These are phyloP conservation scores for Trichonephila inaurata DNA, from an alignment of 1,140 invertebrate genomes.

Conservation along the genomic window DNA sequence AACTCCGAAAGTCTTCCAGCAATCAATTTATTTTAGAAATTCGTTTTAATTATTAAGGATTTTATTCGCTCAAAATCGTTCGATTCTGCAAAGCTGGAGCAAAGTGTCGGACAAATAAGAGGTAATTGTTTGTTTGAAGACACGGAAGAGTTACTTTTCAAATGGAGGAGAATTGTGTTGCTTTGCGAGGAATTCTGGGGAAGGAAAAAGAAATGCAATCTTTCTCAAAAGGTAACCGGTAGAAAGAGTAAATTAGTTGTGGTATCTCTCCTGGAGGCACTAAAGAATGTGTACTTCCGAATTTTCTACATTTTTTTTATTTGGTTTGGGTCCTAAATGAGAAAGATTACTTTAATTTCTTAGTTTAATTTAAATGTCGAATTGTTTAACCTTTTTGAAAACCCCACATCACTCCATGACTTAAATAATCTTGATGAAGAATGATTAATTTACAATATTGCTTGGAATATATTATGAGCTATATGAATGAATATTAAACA, in stretches of 20 bases:
- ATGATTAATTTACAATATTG: too few relatives aligned
- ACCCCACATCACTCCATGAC: too few relatives aligned
- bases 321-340: neutral
- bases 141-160: neutral
- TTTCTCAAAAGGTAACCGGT: neutral
- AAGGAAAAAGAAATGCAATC: neutral
- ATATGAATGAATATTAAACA: too few relatives aligned
- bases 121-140: neutral
- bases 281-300: neutral
- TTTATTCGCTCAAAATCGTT: neutral
- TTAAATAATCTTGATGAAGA: too few relatives aligned
- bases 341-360: neutral
- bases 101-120: neutral
- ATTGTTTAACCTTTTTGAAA: too few relatives aligned
- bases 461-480: too few relatives aligned
- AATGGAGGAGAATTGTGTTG: neutral
- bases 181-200: neutral
- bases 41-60: slow-evolving; percentile 23
- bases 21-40: neutral
- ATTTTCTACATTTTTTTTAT: neutral
- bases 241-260: neutral
- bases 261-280: neutral
- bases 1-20: neutral
- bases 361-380: too few relatives aligned
- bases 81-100: neutral